phyloP scores from a whole-genome alignment of 1,140 invertebrate species.

The Semibalanus balanoides region DNA sequence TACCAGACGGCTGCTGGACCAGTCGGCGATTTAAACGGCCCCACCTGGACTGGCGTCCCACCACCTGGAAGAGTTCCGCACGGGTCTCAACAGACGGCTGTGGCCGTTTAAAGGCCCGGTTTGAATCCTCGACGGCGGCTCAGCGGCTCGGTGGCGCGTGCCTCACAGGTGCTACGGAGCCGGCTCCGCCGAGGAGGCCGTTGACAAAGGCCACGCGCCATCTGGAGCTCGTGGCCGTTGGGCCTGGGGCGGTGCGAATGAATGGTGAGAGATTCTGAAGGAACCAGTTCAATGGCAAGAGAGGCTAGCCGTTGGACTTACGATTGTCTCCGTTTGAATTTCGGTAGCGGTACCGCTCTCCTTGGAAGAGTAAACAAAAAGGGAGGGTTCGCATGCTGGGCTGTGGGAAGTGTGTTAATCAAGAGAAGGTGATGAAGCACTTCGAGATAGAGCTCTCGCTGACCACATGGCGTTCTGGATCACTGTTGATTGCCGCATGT shows the following conservation, averaged over 20 bases:
- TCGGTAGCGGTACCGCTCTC: neutral
- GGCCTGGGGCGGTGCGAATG: neutral
- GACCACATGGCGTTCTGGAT: no score
- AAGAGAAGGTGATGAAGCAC: no score
- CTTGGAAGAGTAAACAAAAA: neutral
- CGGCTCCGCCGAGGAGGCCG: no score
- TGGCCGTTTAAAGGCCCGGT: neutral
- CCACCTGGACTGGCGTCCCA: neutral
- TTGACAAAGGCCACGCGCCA: neutral
- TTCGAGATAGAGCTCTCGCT: no score
- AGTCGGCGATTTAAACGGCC: neutral
- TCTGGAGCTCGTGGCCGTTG: neutral
- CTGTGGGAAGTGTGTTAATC: no score
- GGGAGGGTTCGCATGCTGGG: no score
- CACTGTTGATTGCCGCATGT: no score
- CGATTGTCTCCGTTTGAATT: neutral
- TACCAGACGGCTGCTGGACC: no score
- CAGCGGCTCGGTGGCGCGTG: no score
- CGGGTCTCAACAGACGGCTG: neutral
- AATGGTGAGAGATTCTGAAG: neutral
- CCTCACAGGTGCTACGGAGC: neutral
- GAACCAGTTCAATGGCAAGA: neutral
- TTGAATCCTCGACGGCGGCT: neutral
- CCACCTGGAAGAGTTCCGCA: neutral
- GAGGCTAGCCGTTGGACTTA: neutral